These are phyloP conservation scores for Calephelis perditalis DNA, from an alignment of 2,888 invertebrate genomes.

Conservation along the genomic window DNA sequence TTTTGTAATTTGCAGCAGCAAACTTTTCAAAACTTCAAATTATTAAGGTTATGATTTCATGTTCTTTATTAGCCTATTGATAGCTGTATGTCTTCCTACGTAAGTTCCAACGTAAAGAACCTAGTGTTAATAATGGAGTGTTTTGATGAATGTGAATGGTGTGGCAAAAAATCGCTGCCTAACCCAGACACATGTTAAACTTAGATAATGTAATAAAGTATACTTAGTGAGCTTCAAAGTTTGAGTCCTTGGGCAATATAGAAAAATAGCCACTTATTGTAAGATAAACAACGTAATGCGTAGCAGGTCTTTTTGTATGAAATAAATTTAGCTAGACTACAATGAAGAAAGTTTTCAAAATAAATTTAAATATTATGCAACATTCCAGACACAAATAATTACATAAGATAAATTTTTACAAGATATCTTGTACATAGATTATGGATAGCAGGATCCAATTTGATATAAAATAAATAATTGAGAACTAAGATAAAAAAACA, in stretches of 20 bases:
- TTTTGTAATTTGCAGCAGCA: slow-evolving; percentile 10
- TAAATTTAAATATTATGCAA: slow-evolving; percentile 17
- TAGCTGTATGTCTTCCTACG: slow-evolving; percentile 75
- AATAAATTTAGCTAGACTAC: slow-evolving; percentile 36
- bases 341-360: neutral
- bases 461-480: neutral
- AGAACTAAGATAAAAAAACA: neutral
- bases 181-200: slow-evolving; percentile 62
- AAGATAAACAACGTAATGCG: slow-evolving; percentile 48
- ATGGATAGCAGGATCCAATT: neutral
- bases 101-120: slow-evolving; percentile 61
- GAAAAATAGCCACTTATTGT: slow-evolving; percentile 46
- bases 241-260: slow-evolving; percentile 41
- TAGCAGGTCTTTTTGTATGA: slow-evolving; percentile 55
- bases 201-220: slow-evolving; percentile 52
- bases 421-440: neutral
- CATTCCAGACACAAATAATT: slow-evolving; percentile 23
- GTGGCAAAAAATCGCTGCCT: slow-evolving; percentile 54
- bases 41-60: slow-evolving; percentile 37
- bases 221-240: slow-evolving; percentile 48
- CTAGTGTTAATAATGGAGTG: slow-evolving; percentile 48
- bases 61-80: slow-evolving; percentile 46
- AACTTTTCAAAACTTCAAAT: neutral
- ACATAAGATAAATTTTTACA: neutral
- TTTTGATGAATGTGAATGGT: slow-evolving; percentile 46